These are phyloP conservation scores for Rhopalosiphum maidis DNA, from an alignment of 1,140 invertebrate species.

Conservation along the genomic window DNA sequence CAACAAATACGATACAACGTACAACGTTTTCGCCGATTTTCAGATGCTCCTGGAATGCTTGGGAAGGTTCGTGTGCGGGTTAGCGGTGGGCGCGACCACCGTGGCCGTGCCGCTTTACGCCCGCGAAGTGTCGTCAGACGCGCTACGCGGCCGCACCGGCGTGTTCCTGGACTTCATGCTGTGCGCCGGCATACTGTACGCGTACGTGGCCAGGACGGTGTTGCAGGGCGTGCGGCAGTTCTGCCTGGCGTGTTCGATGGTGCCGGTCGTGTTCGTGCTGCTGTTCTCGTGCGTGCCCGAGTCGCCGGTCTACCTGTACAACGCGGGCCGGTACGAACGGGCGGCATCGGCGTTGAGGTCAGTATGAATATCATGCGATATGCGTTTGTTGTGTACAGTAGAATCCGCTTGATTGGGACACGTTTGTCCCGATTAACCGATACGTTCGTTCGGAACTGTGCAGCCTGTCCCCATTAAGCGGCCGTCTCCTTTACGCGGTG, in stretches of 20 bases:
- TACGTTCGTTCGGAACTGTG: no score
- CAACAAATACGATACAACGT: neutral
- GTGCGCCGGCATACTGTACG: slow-evolving; percentile 68
- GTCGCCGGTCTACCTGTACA: slow-evolving; percentile 63
- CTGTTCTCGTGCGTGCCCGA: slow-evolving; percentile 66
- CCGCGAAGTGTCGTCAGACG: slow-evolving; percentile 64
- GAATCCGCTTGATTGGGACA: no score
- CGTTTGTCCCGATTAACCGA: no score
- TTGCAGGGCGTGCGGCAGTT: slow-evolving; percentile 63
- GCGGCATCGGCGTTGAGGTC: slow-evolving; percentile 62
- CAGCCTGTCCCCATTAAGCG: no score
- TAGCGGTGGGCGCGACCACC: slow-evolving; percentile 70
- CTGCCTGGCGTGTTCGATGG: slow-evolving; percentile 62
- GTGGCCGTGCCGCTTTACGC: slow-evolving; percentile 69
- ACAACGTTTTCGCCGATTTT: neutral
- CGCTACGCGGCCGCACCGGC: slow-evolving; percentile 69
- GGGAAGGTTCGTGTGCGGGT: slow-evolving; percentile 71
- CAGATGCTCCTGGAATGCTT: slow-evolving; percentile 63
- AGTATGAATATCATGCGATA: no score
- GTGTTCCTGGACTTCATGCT: slow-evolving; percentile 68
- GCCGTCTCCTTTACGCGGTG: no score
- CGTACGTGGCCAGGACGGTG: slow-evolving; percentile 66
- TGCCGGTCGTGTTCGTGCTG: slow-evolving; percentile 65
- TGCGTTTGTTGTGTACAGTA: no score
- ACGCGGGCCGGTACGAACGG: slow-evolving; percentile 58